Base-by-base conservation (phyloP, 2,113 vertebrate species). In the Zosterops pallidus region DNA sequence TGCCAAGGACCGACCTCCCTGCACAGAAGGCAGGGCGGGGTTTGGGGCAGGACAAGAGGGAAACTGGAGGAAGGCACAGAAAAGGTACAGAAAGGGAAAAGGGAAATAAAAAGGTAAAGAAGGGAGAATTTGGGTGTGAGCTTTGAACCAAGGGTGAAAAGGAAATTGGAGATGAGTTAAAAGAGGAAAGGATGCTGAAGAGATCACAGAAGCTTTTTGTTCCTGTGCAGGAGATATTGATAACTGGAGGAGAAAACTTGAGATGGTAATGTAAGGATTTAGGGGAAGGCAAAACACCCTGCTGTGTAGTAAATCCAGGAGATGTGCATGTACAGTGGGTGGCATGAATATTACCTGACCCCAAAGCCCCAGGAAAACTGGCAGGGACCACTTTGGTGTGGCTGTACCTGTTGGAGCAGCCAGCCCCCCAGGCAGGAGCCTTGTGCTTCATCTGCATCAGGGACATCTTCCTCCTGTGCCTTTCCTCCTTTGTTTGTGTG, bases 371-470 rank as follows among this genome's bases (percentile, higher is more conserved):
- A 14, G 59, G 13, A 81, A 35, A 74, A 68, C 37, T 44, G 69
- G 7, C 41, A 87, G 37, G 15, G 62, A 75, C 35, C 26, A 67
- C 39, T 18, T 37, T 16, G 33, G 56, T 16, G 52, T 56, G 29
- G 4, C 42, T 33, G n/a, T 63, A 37, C 39, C 24, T 62, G 20
- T 47, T 2, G 2, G 39, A 67, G 25, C 60, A 75, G 47, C 22
- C 53, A 46, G 41, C 9, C 28, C 55, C n/a, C 20, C 22, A 57
- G 28, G n/a, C 13, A 87, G 44, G 35, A 82, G 24, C n/a, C 1
- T 1, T 0, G 3, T 71, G 42, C 53, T 64, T 53, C 0, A 0
- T 23, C 6, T 7, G 9, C 11, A 1, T 1, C 41, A 62, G 64
- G 15, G 25, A 12, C 21, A 55, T 13, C 52, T 70, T 63, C 46